These are phyloP conservation scores for Molossus molossus DNA, from an alignment of 2,797 vertebrate species.

Conservation along the genomic window DNA sequence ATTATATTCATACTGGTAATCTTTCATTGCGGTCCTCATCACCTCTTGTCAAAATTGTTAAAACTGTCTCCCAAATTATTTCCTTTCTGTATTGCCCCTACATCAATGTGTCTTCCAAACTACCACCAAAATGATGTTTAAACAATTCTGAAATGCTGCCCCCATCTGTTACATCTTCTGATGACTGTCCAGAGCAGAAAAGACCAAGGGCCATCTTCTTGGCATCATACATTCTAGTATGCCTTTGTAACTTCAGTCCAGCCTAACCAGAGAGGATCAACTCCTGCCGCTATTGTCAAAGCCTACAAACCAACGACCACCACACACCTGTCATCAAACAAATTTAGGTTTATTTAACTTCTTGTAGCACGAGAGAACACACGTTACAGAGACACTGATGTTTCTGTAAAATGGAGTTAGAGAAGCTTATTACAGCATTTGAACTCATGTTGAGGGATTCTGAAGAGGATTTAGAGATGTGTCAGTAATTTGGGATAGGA, in stretches of 20 bases:
- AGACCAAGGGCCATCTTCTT: not conserved
- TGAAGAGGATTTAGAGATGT: not conserved
- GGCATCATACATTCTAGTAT: not conserved
- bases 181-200: not conserved
- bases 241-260: not conserved
- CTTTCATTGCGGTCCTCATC: not conserved
- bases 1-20: not conserved
- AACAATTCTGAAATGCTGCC: not conserved
- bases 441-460: not conserved
- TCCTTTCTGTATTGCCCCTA: not conserved
- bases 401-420: not conserved
- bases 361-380: not conserved
- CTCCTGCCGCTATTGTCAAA: not conserved
- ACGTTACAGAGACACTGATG: not conserved
- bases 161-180: not conserved
- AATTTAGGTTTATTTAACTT: slow-evolving; percentile 1
- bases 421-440: not conserved
- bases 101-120: not conserved
- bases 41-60: not conserved
- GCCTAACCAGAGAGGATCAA: not conserved
- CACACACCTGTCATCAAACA: not conserved
- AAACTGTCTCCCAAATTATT: not conserved
- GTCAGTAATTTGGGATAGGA: not conserved
- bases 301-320: not conserved
- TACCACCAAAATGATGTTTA: not conserved